Evolutionary conservation across 2,113 vertebrate genomes (phyloP).

Genomic region (Acanthisitta chloris): DNA sequence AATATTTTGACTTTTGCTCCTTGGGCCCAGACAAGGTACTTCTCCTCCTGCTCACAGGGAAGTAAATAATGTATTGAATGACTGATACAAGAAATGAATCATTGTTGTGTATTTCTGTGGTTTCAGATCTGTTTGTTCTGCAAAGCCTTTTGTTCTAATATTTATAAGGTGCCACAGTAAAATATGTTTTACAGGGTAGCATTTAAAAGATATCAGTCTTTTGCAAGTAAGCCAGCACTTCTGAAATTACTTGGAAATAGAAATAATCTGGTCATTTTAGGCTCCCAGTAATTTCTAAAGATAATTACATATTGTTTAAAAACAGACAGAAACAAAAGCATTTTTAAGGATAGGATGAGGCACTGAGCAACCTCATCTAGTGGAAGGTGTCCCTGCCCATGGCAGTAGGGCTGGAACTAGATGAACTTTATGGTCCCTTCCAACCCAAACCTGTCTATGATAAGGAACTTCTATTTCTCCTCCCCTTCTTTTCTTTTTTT

Average conservation of each 20-base stretch:
- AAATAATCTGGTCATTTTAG: background rate
- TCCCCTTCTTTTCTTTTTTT: accelerated
- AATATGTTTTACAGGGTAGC: background rate
- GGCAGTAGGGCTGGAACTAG: background rate
- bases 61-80: constrained; percentile 28
- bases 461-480: background rate
- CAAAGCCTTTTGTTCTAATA: constrained; percentile 43
- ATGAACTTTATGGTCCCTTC: background rate
- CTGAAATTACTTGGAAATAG: background rate
- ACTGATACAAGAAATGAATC: background rate
- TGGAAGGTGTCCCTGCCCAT: background rate
- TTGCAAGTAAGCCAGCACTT: background rate
- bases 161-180: constrained; percentile 29
- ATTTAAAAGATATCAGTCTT: background rate
- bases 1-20: constrained; percentile 9
- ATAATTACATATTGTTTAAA: background rate
- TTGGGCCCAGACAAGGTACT: background rate
- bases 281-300: background rate
- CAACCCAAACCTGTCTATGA: background rate
- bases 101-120: background rate
- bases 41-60: background rate
- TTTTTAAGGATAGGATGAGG: background rate
- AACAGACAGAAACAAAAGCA: background rate
- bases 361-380: background rate
- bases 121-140: constrained; percentile 42